These are phyloP conservation scores for Platichthys flesus DNA, from an alignment of 2,113 vertebrate species.

Conservation along the genomic window DNA sequence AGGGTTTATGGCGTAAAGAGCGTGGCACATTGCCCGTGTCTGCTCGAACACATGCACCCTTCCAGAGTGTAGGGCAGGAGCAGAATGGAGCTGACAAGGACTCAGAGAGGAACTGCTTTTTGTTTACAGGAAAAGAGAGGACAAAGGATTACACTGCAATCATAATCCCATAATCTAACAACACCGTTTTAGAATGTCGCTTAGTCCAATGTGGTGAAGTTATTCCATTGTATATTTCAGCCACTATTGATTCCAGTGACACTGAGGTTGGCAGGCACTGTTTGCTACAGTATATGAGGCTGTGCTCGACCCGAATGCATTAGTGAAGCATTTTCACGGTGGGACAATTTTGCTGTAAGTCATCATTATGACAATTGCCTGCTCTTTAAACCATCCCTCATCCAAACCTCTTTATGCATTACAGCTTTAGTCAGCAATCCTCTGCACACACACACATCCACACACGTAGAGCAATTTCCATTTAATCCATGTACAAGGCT, in stretches of 20 bases:
- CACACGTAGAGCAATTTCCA: constrained; percentile 64
- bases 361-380: constrained; percentile 74
- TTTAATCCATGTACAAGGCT: constrained; percentile 76
- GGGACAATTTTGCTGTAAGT: constrained; percentile 60
- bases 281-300: constrained; percentile 19
- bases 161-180: constrained; percentile 51
- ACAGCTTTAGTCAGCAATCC: constrained; percentile 74
- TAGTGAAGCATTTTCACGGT: constrained; percentile 52
- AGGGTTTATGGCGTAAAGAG: constrained; percentile 27
- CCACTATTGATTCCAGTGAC: constrained; percentile 45
- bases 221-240: constrained; percentile 44
- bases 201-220: constrained; percentile 27
- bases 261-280: constrained; percentile 30
- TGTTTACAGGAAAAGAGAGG: constrained; percentile 7
- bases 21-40: constrained; percentile 24
- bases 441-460: constrained; percentile 18
- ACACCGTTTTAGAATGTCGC: constrained; percentile 43
- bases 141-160: constrained; percentile 46
- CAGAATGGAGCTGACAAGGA: constrained; percentile 7
- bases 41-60: constrained; percentile 4
- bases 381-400: constrained; percentile 72
- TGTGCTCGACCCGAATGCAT: constrained; percentile 12
- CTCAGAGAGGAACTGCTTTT: constrained; percentile 16
- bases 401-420: constrained; percentile 72
- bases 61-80: not conserved